Base-by-base conservation (phyloP, 2,888 invertebrate genomes). In the Sinodicranocentrus sp. region DNA sequence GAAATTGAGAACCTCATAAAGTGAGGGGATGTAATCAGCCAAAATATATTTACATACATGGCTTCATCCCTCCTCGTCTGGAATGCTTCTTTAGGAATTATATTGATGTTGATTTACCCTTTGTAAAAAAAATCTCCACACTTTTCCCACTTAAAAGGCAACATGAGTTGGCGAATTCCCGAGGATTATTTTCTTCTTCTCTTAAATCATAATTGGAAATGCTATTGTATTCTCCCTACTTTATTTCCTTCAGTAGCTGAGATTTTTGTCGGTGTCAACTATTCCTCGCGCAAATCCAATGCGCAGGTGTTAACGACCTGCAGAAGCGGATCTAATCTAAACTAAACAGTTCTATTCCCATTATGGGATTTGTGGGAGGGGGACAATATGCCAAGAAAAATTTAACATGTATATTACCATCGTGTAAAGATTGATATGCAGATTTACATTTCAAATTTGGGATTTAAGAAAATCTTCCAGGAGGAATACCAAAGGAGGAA, bases 391-490 rank as follows among this genome's bases (percentile, higher is more conserved):
- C 33, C 33, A 33, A 3, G 3, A 33, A 33, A 10, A 10, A 33
- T 33, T 33, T 33, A 33, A 10, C 10, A 33, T 33, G 33, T 33
- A n/a, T n/a, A n/a, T n/a, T n/a, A 10, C 33, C 33, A 33, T n/a
- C n/a, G n/a, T n/a, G n/a, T n/a, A n/a, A n/a, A n/a, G n/a, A n/a
- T n/a, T n/a, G n/a, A n/a, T n/a, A n/a, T n/a, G n/a, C n/a, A n/a
- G n/a, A n/a, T n/a, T n/a, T n/a, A n/a, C n/a, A n/a, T n/a, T n/a
- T n/a, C n/a, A n/a, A n/a, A n/a, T 33, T 33, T 33, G 33, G 48
- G 48, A 48, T 48, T 48, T 48, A 48, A 48, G 15, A n/a, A n/a
- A n/a, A n/a, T n/a, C n/a, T 48, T 48, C 48, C 48, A 48, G 48
- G 15, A 48, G 48, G 5, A 48, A 39, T 39, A n/a, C 33, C 33